Conservation (phyloP, 2,888 invertebrate species). For the Phragmatobia fuliginosa region DNA sequence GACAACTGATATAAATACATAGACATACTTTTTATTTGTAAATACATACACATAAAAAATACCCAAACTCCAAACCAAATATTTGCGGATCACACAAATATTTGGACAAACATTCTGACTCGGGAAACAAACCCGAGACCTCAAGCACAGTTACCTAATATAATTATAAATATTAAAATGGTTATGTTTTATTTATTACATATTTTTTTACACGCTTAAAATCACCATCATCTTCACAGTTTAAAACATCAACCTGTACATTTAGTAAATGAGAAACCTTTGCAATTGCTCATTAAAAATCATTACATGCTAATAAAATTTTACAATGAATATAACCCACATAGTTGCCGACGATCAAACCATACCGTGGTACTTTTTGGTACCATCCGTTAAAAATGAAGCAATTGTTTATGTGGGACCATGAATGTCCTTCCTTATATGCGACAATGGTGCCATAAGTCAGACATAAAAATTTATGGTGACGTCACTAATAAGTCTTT, state of each 20-base stretch:
- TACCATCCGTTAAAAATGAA: conserved; percentile 50
- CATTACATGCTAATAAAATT: conserved; percentile 60
- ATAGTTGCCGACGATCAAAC: conserved; percentile 40
- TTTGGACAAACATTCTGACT: too few relatives aligned
- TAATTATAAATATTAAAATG: too few relatives aligned
- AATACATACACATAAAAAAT: too few relatives aligned
- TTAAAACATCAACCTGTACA: conserved; percentile 4
- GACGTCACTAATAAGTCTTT: conserved; percentile 37
- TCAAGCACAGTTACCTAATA: too few relatives aligned
- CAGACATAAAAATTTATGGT: conserved; percentile 28
- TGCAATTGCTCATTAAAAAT: conserved; percentile 44
- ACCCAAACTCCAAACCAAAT: too few relatives aligned
- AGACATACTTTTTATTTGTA: too few relatives aligned
- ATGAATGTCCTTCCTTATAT: conserved; percentile 51
- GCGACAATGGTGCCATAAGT: conserved; percentile 49
- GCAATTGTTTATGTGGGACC: conserved; percentile 50
- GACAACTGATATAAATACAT: too few relatives aligned
- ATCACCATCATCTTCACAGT: neutral
- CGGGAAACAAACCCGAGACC: too few relatives aligned
- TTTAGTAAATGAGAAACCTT: conserved; percentile 30
- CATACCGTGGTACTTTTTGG: conserved; percentile 39
- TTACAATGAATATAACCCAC: conserved; percentile 59
- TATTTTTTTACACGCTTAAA: too few relatives aligned
- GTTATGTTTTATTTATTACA: too few relatives aligned
- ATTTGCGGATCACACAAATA: too few relatives aligned